Evolutionary conservation across 2,113 vertebrate genomes (phyloP).

Genomic region (Paramisgurnus dabryanus): DNA sequence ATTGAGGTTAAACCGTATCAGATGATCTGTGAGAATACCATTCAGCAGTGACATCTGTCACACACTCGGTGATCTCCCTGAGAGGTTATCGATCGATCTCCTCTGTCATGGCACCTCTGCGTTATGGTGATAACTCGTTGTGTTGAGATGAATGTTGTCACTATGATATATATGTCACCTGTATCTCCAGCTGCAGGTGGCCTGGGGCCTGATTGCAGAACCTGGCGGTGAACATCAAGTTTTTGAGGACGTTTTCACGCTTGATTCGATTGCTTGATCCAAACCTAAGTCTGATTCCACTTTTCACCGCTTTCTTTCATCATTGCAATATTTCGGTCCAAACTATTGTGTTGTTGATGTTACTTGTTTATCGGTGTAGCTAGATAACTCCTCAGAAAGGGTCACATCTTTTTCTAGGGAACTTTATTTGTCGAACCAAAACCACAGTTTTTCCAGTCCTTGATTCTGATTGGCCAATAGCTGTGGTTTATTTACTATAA

Average conservation of each 20-base stretch:
- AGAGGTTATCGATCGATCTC: slow-evolving; percentile 74
- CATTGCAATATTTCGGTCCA: neutral
- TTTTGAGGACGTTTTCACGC: slow-evolving; percentile 6
- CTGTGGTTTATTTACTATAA: no score
- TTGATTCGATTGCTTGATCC: neutral
- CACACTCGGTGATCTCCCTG: neutral
- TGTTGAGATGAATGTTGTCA: slow-evolving; percentile 64
- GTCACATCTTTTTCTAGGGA: no score
- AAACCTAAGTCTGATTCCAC: neutral
- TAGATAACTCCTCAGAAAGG: neutral
- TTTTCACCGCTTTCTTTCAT: neutral
- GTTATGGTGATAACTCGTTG: slow-evolving; percentile 79
- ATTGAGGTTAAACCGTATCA: neutral
- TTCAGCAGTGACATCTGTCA: slow-evolving; percentile 15
- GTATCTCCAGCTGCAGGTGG: slow-evolving; percentile 60
- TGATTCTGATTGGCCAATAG: no score
- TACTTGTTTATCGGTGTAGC: neutral
- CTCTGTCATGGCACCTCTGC: slow-evolving; percentile 78
- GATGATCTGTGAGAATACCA: neutral
- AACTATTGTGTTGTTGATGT: neutral
- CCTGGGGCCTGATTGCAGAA: slow-evolving; percentile 45
- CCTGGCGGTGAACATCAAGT: slow-evolving; percentile 30
- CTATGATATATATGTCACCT: slow-evolving; percentile 67
- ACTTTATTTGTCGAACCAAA: no score
- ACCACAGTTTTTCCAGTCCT: no score